Conservation (phyloP, 2,888 invertebrate species). For the Andrena haemorrhoa region DNA sequence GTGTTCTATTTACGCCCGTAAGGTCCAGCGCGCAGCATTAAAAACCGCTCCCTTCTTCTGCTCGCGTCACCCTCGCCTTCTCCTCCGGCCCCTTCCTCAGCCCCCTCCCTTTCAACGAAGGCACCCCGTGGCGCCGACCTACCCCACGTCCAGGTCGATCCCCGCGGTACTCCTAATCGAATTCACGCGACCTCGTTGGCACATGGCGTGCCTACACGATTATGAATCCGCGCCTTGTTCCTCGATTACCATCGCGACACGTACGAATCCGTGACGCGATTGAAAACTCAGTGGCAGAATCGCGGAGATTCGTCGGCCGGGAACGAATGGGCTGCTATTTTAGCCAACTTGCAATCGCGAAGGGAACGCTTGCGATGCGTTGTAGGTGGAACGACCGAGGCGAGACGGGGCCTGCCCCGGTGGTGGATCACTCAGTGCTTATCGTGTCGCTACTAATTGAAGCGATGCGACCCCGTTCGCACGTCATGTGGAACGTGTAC, state of each 20-base stretch:
- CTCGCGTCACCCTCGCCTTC: conserved; percentile 21
- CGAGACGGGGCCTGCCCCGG: conserved; percentile 18
- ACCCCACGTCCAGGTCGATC: conserved; percentile 4
- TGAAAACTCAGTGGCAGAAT: conserved; percentile 11
- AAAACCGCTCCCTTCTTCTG: conserved; percentile 44
- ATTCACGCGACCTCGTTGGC: conserved; percentile 48
- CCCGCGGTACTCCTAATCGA: conserved; percentile 57
- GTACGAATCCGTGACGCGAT: background rate
- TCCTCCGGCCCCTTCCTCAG: background rate
- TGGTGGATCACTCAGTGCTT: conserved; percentile 36
- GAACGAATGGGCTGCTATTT: background rate
- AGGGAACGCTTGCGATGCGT: conserved; percentile 11
- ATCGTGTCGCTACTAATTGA: conserved; percentile 46
- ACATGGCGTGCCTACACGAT: conserved; percentile 40
- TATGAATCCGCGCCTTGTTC: conserved; percentile 14
- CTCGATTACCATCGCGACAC: conserved; percentile 10
- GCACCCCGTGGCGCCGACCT: conserved; percentile 57
- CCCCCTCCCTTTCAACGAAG: conserved; percentile 17
- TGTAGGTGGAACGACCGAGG: conserved; percentile 12
- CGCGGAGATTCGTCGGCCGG: background rate
- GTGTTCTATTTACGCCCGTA: conserved; percentile 31
- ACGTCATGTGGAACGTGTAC: conserved; percentile 56
- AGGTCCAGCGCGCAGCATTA: conserved; percentile 11
- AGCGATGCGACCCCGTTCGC: conserved; percentile 67
- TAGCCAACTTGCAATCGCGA: background rate